phyloP scores from a whole-genome alignment of 2,888 invertebrate genomes.

The Anagyrus pseudococci region DNA sequence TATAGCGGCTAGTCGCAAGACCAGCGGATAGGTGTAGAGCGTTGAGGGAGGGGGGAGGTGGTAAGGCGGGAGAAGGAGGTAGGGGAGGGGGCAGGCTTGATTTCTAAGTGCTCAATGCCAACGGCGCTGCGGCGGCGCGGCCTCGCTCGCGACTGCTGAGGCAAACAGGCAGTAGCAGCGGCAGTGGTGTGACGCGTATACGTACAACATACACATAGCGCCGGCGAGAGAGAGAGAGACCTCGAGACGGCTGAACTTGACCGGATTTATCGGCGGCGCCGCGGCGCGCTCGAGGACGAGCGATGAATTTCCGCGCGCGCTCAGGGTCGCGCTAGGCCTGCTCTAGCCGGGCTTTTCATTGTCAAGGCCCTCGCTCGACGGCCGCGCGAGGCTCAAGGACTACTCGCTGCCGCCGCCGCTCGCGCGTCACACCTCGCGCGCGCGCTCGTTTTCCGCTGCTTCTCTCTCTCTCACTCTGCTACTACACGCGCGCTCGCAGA shows the following conservation, averaged over 20 bases:
- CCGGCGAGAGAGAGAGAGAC: constrained; percentile 30
- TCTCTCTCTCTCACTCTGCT: background rate
- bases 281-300: constrained; percentile 34
- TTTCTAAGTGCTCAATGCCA: too few relatives aligned
- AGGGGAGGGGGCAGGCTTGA: too few relatives aligned
- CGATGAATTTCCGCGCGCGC: constrained; percentile 36
- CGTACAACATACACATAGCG: background rate
- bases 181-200: background rate
- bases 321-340: constrained; percentile 36
- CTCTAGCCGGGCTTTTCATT: constrained; percentile 42
- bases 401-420: too few relatives aligned
- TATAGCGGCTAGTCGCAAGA: too few relatives aligned
- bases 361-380: constrained; percentile 37
- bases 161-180: too few relatives aligned
- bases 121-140: too few relatives aligned
- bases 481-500: too few relatives aligned
- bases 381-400: constrained; percentile 22
- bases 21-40: too few relatives aligned
- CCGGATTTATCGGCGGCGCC: constrained; percentile 37
- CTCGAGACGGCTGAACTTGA: constrained; percentile 41
- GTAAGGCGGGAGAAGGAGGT: too few relatives aligned
- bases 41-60: too few relatives aligned
- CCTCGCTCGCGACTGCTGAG: too few relatives aligned
- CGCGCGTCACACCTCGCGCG: too few relatives aligned
- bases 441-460: background rate